Base-by-base conservation (phyloP, 2,113 vertebrate species). In the Gallinago paraguaiae region DNA sequence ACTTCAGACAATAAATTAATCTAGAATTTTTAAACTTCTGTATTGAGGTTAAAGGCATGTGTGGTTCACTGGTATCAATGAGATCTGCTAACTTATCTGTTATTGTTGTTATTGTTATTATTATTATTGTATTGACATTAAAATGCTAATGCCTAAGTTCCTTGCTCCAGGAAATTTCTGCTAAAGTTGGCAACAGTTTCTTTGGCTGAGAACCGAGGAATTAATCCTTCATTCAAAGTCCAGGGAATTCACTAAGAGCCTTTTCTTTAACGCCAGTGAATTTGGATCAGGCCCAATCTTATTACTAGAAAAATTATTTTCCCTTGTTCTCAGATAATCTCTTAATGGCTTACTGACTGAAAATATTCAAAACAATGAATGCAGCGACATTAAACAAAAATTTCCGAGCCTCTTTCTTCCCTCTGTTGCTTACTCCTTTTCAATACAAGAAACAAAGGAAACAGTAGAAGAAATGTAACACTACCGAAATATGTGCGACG, bases 201-300 rank as follows among this genome's bases (percentile, higher is more conserved):
- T 88, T 51, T 59, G 56, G 43, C 68, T 53, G 74, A 93, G 43
- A 41, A 88, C 27, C 0, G 7, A 69, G 37, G 45, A 63, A 82
- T 93, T 96, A 95, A 87, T 93, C 72, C 57, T 90, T 88, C 83
- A 89, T 82, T 93, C 57, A 86, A 67, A 86, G 57, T 69, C 74
- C 25, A 17, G 24, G 25, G 94, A 94, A 94, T 93, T 92, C 69
- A 77, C 53, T 69, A 79, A 84, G 41, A 96, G 37, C 65, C 61
- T 89, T 96, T 95, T 74, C 65, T 93, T 93, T 79, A 92, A 82
- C 0, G 1, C 33, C 33, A 35, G 28, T 54, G 69, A 64, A 71
- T 91, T 92, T 96, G 86, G 88, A 91, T 76, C 83, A 61, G 72
- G 61, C 69, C 86, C 82, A 93, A 69, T 51, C 57, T 88, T 82